Conservation (phyloP, 2,888 invertebrate species). For the Flabesymbios commensalis region DNA sequence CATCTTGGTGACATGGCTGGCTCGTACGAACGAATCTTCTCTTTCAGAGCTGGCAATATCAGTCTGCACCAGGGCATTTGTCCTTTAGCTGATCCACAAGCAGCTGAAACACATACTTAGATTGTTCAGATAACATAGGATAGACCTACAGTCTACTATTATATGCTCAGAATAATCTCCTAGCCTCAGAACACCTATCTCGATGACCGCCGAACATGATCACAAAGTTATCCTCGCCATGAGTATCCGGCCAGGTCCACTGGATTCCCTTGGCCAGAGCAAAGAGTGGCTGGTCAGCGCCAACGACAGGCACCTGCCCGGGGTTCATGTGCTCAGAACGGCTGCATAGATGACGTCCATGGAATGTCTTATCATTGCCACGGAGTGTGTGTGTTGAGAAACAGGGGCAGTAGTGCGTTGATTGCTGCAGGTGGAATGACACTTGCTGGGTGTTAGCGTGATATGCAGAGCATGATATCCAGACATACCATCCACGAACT, state of each 20-base stretch:
- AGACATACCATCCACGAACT: background rate
- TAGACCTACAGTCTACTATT: too few species aligned
- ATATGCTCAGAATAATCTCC: too few species aligned
- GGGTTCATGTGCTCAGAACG: constrained; percentile 23
- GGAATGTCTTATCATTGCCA: constrained; percentile 31
- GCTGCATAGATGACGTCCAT: constrained; percentile 10
- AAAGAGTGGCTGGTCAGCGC: constrained; percentile 38
- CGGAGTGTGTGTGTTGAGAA: constrained; percentile 20
- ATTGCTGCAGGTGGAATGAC: constrained; percentile 2
- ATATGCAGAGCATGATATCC: constrained; percentile 12
- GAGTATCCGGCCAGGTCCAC: constrained; percentile 18
- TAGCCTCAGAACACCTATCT: too few species aligned
- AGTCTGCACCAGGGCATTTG: too few species aligned
- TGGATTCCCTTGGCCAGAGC: constrained; percentile 40
- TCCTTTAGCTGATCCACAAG: constrained; percentile 34
- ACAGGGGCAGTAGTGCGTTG: constrained; percentile 32
- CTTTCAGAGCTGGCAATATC: background rate
- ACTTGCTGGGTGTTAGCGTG: constrained; percentile 8
- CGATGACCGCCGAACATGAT: too few species aligned
- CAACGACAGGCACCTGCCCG: constrained; percentile 36
- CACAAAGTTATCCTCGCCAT: background rate
- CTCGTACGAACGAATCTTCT: background rate
- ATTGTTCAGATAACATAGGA: too few species aligned
- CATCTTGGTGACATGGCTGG: background rate
- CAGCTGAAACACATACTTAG: background rate